Evolutionary conservation across 2,113 vertebrate genomes (phyloP), one percentile per base, ranked within the genome.

Genomic region (Chaetodon trifascialis): DNA sequence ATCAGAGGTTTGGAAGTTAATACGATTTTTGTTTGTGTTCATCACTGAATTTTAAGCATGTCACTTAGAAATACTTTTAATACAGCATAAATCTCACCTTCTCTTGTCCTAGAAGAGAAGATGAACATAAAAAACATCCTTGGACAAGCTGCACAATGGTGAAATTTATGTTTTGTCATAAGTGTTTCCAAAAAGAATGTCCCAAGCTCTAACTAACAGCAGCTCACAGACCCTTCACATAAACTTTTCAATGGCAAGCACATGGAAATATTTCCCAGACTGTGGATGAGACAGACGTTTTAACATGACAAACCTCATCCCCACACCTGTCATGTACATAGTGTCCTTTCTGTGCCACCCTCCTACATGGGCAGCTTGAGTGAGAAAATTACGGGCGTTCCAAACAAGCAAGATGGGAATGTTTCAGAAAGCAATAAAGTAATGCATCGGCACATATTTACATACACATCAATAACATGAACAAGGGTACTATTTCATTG

Each of bases 361-460:
- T 38, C 42, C 65, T 7, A 11, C 23, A 42, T 1, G 7, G 23
- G 40, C 16, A 46, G 42, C 42, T 2, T 16, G 44, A 49, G 51
- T 58, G 21, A 44, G 44, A 58, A n/a, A 34, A 60, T 64, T 36
- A 23, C 16, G 11, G 16, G 49, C 1, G 1, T 14, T 79, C 47
- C 25, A 42, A 42, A 72, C 62, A 46, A 73, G 84, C 64, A 34
- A 40, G 60, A 86, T 65, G 87, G 92, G 91, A 94, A 94, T 91
- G 89, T 90, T 49, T 87, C 60, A 23, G 72, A 80, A 84, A 83
- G 67, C 25, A 51, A 74, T 36, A 21, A 56, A 83, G 58, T 38
- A 36, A 87, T 66, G 63, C 72, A 84, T 82, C 72, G 85, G 79
- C 77, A 82, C 82, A 75, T 87, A 84, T 88, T 81, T 85, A 89